Percentiles rank a stretch among this genome's conserved stretches.
phyloP scores from a whole-genome alignment of 1,140 invertebrate species.

The Drosophila pallidifrons region DNA sequence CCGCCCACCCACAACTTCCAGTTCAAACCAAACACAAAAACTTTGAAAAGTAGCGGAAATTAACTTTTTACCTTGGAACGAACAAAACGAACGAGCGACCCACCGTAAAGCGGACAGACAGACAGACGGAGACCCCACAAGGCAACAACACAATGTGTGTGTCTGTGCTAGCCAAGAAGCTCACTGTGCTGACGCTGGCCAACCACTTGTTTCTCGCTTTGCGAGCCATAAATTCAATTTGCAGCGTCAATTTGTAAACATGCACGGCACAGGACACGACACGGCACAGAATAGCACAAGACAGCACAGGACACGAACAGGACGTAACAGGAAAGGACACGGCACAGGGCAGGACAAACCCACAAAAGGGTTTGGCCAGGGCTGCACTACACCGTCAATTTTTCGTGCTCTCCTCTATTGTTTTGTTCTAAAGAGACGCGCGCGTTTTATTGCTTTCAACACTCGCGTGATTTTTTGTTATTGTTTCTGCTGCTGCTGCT shows the following conservation, averaged over 20 bases:
- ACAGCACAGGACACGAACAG: background rate
- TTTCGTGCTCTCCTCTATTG: constrained; percentile 36
- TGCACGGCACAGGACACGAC: constrained; percentile 27
- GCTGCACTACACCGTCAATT: constrained; percentile 45
- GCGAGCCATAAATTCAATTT: constrained; percentile 70
- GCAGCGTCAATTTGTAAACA: constrained; percentile 77
- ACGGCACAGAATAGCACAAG: constrained; percentile 5
- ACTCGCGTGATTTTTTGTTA: constrained; percentile 40
- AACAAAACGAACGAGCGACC: background rate
- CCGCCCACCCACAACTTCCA: constrained; percentile 59
- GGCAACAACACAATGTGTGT: background rate
- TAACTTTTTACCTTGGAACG: constrained; percentile 66
- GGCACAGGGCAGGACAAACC: constrained; percentile 37
- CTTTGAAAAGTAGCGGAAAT: constrained; percentile 68
- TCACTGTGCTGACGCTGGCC: constrained; percentile 28
- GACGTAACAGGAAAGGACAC: constrained; percentile 7
- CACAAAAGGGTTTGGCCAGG: constrained; percentile 75
- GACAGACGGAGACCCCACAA: constrained; percentile 1
- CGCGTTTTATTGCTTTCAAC: constrained; percentile 56
- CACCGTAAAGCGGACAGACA: background rate
- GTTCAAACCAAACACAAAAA: constrained; percentile 57
- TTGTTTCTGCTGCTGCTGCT: background rate
- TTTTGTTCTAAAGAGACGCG: constrained; percentile 32
- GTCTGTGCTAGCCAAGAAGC: background rate
- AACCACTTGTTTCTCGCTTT: constrained; percentile 69